These are phyloP conservation scores for Otus scops DNA, from an alignment of 2,797 vertebrate genomes.

Conservation along the genomic window DNA sequence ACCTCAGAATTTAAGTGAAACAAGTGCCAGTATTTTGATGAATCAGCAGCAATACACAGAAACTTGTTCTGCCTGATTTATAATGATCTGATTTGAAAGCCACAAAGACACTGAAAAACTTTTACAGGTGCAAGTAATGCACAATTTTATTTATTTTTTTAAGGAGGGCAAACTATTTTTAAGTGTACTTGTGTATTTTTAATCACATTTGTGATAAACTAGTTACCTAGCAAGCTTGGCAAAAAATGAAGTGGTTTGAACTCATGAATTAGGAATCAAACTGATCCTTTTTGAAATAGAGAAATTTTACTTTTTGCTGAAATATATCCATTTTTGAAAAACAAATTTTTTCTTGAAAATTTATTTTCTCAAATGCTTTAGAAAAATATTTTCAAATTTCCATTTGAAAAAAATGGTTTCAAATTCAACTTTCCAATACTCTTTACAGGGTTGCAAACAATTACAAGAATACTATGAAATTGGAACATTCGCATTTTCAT, in stretches of 20 bases:
- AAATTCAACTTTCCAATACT: neutral
- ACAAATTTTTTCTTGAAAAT: neutral
- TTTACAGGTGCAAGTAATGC: neutral
- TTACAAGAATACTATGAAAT: neutral
- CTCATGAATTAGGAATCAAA: neutral
- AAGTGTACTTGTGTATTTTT: neutral
- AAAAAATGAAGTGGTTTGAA: neutral
- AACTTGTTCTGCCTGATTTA: neutral
- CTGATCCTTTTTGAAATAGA: neutral
- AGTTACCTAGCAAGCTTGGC: neutral
- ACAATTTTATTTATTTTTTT: neutral
- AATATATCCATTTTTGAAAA: neutral
- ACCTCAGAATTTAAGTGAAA: neutral
- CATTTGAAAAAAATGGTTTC: neutral
- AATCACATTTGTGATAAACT: neutral
- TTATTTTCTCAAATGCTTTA: neutral
- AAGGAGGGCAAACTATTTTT: neutral
- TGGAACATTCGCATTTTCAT: neutral
- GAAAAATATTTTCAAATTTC: neutral
- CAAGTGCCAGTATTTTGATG: accelerated
- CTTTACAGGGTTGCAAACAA: neutral
- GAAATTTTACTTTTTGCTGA: neutral
- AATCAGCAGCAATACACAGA: neutral
- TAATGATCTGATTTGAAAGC: neutral
- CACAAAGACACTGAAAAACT: neutral